Conservation (phyloP, 2,888 invertebrate species). For the Idaea biselata region DNA sequence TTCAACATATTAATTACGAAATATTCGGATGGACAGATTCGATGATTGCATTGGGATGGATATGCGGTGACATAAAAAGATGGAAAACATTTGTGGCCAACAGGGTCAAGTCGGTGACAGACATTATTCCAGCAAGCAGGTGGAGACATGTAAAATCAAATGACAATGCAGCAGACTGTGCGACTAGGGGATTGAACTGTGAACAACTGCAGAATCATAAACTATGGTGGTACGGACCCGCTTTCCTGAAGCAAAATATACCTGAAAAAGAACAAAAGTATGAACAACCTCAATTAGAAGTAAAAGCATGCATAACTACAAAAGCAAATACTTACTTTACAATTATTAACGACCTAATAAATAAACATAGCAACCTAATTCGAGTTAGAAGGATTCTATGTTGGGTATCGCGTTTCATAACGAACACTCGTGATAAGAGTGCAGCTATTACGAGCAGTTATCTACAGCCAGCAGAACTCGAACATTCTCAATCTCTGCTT, state of each 20-base stretch:
- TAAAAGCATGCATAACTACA: neutral
- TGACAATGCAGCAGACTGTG: conserved; percentile 21
- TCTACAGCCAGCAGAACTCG: conserved; percentile 10
- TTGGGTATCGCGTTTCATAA: conserved; percentile 13
- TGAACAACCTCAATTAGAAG: neutral
- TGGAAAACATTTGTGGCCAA: conserved; percentile 20
- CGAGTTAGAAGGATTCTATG: conserved; percentile 8
- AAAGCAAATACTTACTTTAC: conserved; percentile 10
- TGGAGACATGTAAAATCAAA: conserved; percentile 16
- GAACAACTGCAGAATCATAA: conserved; percentile 13
- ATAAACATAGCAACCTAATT: conserved; percentile 14
- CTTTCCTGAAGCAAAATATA: neutral
- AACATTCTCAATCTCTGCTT: conserved; percentile 13
- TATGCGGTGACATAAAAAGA: conserved; percentile 15
- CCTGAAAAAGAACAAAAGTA: neutral
- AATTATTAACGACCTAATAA: conserved; percentile 6
- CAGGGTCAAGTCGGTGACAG: conserved; percentile 12
- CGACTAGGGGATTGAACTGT: conserved; percentile 16
- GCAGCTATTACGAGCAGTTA: conserved; percentile 8
- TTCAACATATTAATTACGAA: neutral
- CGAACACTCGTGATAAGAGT: conserved; percentile 4
- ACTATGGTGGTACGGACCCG: conserved; percentile 28
- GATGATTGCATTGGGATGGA: too few species aligned
- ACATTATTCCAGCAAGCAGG: conserved; percentile 11
- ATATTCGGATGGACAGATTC: conserved; percentile 11